These are phyloP conservation scores for Rhinoraja longicauda DNA, from an alignment of 2,797 vertebrate species.

Conservation along the genomic window DNA sequence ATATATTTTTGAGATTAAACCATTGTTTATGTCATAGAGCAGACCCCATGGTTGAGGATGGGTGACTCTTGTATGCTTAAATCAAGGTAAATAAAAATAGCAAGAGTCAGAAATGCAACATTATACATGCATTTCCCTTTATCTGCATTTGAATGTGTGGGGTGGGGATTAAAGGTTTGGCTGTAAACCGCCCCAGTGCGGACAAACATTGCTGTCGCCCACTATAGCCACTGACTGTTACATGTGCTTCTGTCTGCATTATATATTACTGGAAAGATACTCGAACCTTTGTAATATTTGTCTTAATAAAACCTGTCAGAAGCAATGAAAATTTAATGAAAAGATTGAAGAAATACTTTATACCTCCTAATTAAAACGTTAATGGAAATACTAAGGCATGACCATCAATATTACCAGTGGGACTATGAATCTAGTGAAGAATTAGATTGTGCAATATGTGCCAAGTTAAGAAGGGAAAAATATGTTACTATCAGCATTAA, in stretches of 20 bases:
- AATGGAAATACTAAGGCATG: constrained; percentile 15
- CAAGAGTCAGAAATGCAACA: background rate
- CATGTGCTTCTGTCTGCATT: background rate
- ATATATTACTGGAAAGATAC: background rate
- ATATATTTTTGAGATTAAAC: background rate
- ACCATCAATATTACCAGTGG: constrained; percentile 17
- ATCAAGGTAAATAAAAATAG: background rate
- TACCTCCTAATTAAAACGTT: background rate
- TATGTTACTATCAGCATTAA: background rate
- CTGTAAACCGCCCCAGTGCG: background rate
- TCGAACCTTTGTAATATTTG: background rate
- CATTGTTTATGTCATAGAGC: background rate
- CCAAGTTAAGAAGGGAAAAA: background rate
- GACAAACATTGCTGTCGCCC: background rate
- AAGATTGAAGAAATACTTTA: background rate
- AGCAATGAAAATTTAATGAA: constrained; percentile 21
- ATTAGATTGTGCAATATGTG: background rate
- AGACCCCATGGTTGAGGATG: background rate
- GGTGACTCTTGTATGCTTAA: background rate
- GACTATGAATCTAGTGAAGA: constrained; percentile 19
- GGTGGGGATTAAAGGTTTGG: background rate
- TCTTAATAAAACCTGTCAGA: constrained; percentile 13
- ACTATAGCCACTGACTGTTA: background rate
- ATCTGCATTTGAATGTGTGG: background rate
- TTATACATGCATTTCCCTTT: background rate